Base-by-base conservation (phyloP, 1,140 invertebrate genomes). In the Eumeta japonica region DNA sequence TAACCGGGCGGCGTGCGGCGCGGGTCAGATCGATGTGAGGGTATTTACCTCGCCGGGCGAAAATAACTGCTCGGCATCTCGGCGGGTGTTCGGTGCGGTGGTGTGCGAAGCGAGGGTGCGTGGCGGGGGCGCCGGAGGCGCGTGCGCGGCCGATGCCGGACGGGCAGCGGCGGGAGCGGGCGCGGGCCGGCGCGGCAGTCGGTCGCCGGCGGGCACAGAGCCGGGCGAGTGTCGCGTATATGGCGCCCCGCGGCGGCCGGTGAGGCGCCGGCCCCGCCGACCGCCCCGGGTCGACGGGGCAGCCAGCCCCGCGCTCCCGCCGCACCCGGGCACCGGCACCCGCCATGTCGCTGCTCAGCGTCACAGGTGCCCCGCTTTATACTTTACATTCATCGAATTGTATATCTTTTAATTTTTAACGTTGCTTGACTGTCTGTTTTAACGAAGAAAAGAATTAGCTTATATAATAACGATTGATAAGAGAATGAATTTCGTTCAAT, bases 261-360 rank as follows among this genome's bases (percentile, higher is more conserved):
- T 72, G 58, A 68, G 63, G 63, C 60, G 55, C 55, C 59, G 59
- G 65, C 60, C 62, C 62, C 60, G 66, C 63, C 64, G 64, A 71
- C 66, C 67, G 62, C 60, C 58, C 53, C 59, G 67, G 57, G 61
- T 67, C 60, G 65, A 70, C 61, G 65, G 64, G 61, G 60, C 62
- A 58, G 58, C 54, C 56, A 51, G 59, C 50, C 58, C 58, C 54
- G 46, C 50, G 59, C 50, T 57, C 58, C 54, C 45, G 49, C 48
- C 50, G 58, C 50, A 50, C 63, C 49, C 45, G 43, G 51, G 60
- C 52, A n/a, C n/a, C n/a, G n/a, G n/a, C n/a, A n/a, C 55, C 57
- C 73, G 70, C 48, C 71, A 76, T 76, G 73, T 76, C 73, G 58
- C 70, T 76, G 59, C 74, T 76, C 57, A 76, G 74, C 68, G 74